Base-by-base conservation (phyloP, 30 jellyfish, hydroid and myxozoan species). In the Hydractinia echinata region DNA sequence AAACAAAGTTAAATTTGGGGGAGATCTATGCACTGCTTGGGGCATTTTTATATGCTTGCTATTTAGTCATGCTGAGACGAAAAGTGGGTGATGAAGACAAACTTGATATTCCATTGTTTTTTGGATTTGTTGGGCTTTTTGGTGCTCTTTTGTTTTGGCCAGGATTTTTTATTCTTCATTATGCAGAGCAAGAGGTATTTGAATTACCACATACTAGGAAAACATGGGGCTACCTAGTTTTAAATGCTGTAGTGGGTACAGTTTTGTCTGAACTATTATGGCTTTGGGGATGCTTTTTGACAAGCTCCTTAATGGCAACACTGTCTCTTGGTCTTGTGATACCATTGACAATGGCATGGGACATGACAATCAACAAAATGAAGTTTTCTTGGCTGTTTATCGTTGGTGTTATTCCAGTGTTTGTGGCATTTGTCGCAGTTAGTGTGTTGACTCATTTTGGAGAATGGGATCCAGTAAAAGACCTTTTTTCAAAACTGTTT, bases 281-380 rank as follows among this genome's bases (percentile, higher is more conserved):
- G 98, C 83, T 92, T 6, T 92, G 98, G 98, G 98, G 98, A 7
- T 87, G 96, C 55, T 88, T 92, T 72, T 62, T 92, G 52, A 92
- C 98, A 39, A 80, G 95, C 5, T 87, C 98, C 21, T 67, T 92
- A 55, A 85, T 92, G 85, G 98, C 97, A 15, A 92, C 98, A 10
- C 55, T 92, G 81, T 89, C 98, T 20, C 84, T 92, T 60, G 96
- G 96, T 52, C 70, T 92, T 69, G 96, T 92, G n/a, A 87, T 89
- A 8, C 98, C 98, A 61, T 21, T 92, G 61, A 61, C 98, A 30
- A 81, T 92, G 92, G 79, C 83, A 13, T 92, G 89, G 87, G 98
- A 92, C 76, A 85, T 92, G 73, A 15, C 77, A n/a, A 70, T 92
- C 72, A 84, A 87, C 68, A 70, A 81, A 88, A 93, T 92, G 51